Percentiles rank a stretch among this genome's conserved stretches.
Conservation (phyloP, 2,797 vertebrate genomes). For the Agapornis canus region DNA sequence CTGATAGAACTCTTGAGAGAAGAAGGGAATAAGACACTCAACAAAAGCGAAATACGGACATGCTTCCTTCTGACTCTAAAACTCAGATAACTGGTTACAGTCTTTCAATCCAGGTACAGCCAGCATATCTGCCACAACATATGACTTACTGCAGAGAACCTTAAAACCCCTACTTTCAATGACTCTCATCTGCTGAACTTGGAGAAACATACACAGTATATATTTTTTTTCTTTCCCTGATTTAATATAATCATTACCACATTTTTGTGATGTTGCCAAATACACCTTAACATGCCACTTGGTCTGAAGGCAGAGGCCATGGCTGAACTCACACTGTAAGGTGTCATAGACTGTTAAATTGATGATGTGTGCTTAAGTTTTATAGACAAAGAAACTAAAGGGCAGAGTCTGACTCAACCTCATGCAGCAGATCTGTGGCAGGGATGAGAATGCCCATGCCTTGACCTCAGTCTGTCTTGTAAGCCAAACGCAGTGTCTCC, state of each 20-base stretch:
- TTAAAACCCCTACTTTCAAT: neutral
- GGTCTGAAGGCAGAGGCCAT: neutral
- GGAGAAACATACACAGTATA: neutral
- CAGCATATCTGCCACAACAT: neutral
- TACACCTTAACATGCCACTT: neutral
- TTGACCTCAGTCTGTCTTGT: neutral
- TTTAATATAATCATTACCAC: neutral
- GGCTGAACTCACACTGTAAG: neutral
- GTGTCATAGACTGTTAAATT: neutral
- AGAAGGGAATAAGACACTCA: neutral
- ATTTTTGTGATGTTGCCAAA: neutral
- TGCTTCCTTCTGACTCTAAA: neutral
- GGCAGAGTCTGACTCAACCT: neutral
- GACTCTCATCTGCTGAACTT: neutral
- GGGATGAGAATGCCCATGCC: neutral
- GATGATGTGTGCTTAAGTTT: neutral
- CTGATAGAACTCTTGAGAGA: neutral
- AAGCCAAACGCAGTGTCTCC: neutral
- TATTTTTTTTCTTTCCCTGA: neutral
- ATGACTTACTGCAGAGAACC: neutral
- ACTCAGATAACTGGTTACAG: neutral
- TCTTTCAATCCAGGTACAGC: neutral
- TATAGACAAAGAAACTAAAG: constrained; percentile 14
- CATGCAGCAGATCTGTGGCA: neutral
- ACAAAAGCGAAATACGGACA: neutral